Percentiles rank a stretch among this genome's conserved stretches.
These are phyloP conservation scores for Tricholauxania praeusta DNA, from an alignment of 2,888 invertebrate species.

Conservation along the genomic window DNA sequence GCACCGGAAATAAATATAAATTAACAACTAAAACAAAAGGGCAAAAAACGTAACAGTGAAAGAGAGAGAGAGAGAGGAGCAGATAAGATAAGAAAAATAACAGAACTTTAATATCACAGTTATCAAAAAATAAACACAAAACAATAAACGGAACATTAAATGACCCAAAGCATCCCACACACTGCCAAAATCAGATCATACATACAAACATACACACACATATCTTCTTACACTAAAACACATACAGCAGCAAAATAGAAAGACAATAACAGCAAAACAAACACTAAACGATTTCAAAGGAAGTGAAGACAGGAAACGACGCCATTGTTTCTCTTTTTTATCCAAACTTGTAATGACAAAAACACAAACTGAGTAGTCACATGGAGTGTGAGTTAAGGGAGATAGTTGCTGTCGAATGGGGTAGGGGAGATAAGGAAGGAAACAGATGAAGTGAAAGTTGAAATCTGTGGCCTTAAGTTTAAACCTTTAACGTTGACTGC, in stretches of 20 bases:
- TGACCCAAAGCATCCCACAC: slow-evolving; percentile 4
- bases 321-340: slow-evolving; percentile 4
- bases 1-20: slow-evolving; percentile 25
- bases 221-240: background rate
- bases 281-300: slow-evolving; percentile 1
- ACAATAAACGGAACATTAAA: slow-evolving; percentile 20
- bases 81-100: background rate
- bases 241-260: slow-evolving; percentile 2
- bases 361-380: too few relatives aligned
- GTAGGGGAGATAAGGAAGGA: too few relatives aligned
- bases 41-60: too few relatives aligned
- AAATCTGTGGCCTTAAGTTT: too few relatives aligned
- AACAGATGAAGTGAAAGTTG: too few relatives aligned
- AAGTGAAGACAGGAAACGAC: background rate
- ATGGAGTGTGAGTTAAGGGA: too few relatives aligned
- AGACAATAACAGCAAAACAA: too few relatives aligned
- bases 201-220: background rate
- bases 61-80: too few relatives aligned
- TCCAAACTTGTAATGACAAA: background rate
- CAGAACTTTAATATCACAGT: background rate
- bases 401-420: too few relatives aligned
- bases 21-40: background rate
- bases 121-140: slow-evolving; percentile 2
- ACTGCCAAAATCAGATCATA: too few relatives aligned
- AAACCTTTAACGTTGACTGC: too few relatives aligned